Conservation (phyloP, 2,797 vertebrate species). For the Tympanoctomys barrerae region DNA sequence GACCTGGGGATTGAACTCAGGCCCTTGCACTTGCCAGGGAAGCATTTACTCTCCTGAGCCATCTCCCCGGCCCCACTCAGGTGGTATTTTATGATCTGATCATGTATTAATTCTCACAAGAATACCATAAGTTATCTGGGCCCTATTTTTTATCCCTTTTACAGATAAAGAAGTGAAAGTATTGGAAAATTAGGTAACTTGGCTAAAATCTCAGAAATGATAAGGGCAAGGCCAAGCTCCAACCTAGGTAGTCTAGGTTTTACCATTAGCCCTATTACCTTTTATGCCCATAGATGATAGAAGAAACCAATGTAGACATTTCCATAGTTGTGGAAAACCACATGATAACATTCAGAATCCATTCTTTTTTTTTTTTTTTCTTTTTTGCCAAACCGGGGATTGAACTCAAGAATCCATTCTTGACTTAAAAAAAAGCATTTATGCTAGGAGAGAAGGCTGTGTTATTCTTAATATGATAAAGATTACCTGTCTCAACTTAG, state of each 20-base stretch:
- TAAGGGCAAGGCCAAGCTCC: background rate
- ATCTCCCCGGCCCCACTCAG: background rate
- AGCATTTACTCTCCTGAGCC: no score
- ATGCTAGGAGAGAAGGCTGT: background rate
- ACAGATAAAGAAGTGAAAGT: background rate
- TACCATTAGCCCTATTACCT: background rate
- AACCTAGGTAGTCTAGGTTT: background rate
- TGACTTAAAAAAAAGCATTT: constrained; percentile 23
- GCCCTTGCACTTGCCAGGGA: no score
- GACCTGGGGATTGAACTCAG: no score
- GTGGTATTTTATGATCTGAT: background rate
- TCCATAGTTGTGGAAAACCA: constrained; percentile 4
- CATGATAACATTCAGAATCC: background rate
- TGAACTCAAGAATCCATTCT: background rate
- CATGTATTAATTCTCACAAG: background rate
- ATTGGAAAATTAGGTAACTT: constrained; percentile 25
- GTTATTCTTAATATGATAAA: constrained; percentile 20
- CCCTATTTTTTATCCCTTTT: background rate
- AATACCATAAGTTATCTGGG: background rate
- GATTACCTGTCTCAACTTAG: background rate
- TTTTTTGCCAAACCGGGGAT: no score
- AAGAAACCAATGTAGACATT: background rate
- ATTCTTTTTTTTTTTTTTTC: background rate
- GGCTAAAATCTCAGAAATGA: background rate
- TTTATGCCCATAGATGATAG: background rate